phyloP scores from a whole-genome alignment of 2,888 invertebrate genomes.

The Lymantria monacha region DNA sequence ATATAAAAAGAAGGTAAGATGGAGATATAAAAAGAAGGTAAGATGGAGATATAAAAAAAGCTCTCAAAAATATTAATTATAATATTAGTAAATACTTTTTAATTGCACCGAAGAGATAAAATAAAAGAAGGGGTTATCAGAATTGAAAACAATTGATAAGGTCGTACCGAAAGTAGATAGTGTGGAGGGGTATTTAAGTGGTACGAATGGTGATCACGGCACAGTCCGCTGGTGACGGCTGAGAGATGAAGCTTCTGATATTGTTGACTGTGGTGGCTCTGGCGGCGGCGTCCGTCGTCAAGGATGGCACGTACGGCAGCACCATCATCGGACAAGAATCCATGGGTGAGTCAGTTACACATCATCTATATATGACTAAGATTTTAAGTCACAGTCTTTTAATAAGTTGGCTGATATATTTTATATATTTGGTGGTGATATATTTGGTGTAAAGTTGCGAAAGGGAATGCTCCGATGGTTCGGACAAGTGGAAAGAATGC shows the following conservation, averaged over 20 bases:
- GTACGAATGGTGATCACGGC: constrained; percentile 8
- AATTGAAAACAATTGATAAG: constrained; percentile 26
- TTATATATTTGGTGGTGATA: no score
- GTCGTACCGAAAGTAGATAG: constrained; percentile 17
- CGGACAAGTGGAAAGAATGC: no score
- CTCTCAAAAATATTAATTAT: neutral
- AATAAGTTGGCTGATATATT: no score
- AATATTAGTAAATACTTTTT: neutral
- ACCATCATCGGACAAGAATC: constrained; percentile 59
- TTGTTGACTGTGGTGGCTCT: constrained; percentile 51
- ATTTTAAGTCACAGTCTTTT: no score
- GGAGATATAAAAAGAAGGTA: no score
- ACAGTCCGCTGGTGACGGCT: constrained; percentile 41
- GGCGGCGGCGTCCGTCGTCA: constrained; percentile 60
- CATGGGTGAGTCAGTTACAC: constrained; percentile 48
- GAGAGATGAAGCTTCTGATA: constrained; percentile 54
- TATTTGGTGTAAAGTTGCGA: no score
- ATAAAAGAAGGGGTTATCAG: constrained; percentile 23
- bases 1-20: no score
- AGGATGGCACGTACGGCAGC: constrained; percentile 46
- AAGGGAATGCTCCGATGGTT: no score
- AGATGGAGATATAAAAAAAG: no score
- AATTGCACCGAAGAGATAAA: neutral
- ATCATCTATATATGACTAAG: no score
- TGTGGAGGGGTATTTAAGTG: constrained; percentile 52